Conservation (phyloP, 2,888 invertebrate genomes). For the Chironomus riparius region DNA sequence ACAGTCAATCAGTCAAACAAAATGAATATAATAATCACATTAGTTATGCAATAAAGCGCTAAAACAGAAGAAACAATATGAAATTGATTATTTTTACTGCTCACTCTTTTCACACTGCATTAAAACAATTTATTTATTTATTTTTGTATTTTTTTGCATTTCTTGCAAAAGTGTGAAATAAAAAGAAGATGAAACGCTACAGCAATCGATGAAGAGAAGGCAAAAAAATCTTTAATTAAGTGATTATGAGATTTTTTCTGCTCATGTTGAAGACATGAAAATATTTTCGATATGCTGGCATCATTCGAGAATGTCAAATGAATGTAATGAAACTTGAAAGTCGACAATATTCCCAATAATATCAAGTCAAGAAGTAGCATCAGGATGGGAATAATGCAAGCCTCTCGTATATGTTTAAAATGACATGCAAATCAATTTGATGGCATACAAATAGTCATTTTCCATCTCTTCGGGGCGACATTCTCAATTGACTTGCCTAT, state of each 20-base stretch:
- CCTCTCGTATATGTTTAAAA: not conserved
- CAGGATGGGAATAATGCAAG: not conserved
- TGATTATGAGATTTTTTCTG: slow-evolving; percentile 3
- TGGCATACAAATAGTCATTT: slow-evolving; percentile 24
- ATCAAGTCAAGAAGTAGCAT: not conserved
- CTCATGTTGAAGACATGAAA: not conserved
- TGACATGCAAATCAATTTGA: slow-evolving; percentile 27
- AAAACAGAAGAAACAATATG: too few relatives aligned
- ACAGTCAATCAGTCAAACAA: too few relatives aligned
- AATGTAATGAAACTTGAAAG: slow-evolving; percentile 1
- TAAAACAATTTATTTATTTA: too few relatives aligned
- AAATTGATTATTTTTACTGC: too few relatives aligned
- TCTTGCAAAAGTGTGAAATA: too few relatives aligned
- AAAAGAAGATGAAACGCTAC: too few relatives aligned
- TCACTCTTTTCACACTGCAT: too few relatives aligned
- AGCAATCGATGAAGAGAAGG: too few relatives aligned
- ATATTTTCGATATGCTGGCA: not conserved
- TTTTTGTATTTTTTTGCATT: too few relatives aligned
- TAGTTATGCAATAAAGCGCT: too few relatives aligned
- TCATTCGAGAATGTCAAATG: not conserved
- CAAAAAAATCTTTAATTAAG: slow-evolving; percentile 9
- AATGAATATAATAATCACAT: too few relatives aligned
- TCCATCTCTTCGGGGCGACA: not conserved
- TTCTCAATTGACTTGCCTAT: not conserved
- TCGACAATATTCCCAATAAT: slow-evolving; percentile 10